Percentiles rank a stretch among this genome's conserved stretches.
These are phyloP conservation scores for Clusia tigrina DNA, from an alignment of 2,888 invertebrate species.

Conservation along the genomic window DNA sequence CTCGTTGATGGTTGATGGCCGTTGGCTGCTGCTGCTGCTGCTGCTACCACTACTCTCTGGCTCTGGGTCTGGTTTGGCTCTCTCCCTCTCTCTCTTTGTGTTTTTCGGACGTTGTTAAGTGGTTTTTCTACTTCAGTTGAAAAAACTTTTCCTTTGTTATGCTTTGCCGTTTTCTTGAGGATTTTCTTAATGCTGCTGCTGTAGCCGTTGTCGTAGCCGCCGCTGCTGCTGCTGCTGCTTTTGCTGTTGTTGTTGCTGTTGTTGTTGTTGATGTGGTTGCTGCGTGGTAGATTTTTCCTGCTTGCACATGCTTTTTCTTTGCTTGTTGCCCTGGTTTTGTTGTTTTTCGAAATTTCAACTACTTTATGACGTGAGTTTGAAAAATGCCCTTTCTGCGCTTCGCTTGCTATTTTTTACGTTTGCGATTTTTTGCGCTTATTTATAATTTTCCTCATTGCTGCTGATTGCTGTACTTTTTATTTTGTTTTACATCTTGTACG, in stretches of 20 bases:
- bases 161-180: conserved; percentile 49
- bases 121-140: conserved; percentile 52
- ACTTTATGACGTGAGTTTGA: conserved; percentile 43
- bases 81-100: background rate
- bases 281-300: conserved; percentile 53
- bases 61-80: background rate
- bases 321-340: conserved; percentile 23
- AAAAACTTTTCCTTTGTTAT: conserved; percentile 5
- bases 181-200: conserved; percentile 45
- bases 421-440: conserved; percentile 52
- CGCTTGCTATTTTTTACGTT: conserved; percentile 55
- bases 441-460: conserved; percentile 57
- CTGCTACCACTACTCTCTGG: too few species aligned
- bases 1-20: too few species aligned
- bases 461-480: conserved; percentile 6
- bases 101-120: conserved; percentile 41
- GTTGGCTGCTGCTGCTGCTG: too few species aligned
- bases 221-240: conserved; percentile 33
- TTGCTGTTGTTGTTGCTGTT: conserved; percentile 35
- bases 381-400: conserved; percentile 54
- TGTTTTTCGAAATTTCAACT: too few species aligned
- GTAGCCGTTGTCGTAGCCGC: conserved; percentile 28
- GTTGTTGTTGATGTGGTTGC: conserved; percentile 37
- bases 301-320: conserved; percentile 39
- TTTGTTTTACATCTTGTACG: background rate